Conservation (phyloP, 1,140 invertebrate genomes). For the Ephestia elutella region DNA sequence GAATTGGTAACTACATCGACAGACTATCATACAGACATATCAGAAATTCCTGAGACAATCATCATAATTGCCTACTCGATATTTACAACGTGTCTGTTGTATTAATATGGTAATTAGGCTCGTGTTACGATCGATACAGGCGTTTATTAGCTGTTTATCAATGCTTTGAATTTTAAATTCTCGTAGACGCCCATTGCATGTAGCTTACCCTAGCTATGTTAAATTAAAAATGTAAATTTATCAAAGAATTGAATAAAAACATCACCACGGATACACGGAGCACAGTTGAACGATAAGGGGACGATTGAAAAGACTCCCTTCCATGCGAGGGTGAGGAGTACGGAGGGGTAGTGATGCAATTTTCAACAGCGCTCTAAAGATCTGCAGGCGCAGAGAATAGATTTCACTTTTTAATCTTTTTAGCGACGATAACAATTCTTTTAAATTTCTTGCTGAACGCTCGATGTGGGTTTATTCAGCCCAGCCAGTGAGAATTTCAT, state of each 20-base stretch:
- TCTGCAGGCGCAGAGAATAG: constrained; percentile 25
- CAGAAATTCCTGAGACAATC: background rate
- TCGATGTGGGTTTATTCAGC: background rate
- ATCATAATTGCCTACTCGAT: background rate
- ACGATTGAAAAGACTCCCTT: constrained; percentile 46
- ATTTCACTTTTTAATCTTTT: constrained; percentile 31
- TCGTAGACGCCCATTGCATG: background rate
- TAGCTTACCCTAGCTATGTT: constrained; percentile 16
- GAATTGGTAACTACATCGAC: background rate
- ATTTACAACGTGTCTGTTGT: background rate
- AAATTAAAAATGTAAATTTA: constrained; percentile 49
- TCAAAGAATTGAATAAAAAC: constrained; percentile 48
- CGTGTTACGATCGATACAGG: background rate
- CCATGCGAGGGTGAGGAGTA: constrained; percentile 27
- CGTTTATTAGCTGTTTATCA: background rate
- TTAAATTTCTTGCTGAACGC: background rate
- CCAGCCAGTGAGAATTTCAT: background rate
- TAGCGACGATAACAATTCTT: constrained; percentile 27
- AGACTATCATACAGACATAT: background rate
- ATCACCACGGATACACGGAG: constrained; percentile 30
- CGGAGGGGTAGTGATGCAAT: constrained; percentile 40
- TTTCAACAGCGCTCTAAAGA: constrained; percentile 46
- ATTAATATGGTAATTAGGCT: constrained; percentile 4
- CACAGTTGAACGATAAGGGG: constrained; percentile 28
- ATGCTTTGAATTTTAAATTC: constrained; percentile 4